Conservation (phyloP, 1,140 invertebrate species). For the Mactra quadrangularis region DNA sequence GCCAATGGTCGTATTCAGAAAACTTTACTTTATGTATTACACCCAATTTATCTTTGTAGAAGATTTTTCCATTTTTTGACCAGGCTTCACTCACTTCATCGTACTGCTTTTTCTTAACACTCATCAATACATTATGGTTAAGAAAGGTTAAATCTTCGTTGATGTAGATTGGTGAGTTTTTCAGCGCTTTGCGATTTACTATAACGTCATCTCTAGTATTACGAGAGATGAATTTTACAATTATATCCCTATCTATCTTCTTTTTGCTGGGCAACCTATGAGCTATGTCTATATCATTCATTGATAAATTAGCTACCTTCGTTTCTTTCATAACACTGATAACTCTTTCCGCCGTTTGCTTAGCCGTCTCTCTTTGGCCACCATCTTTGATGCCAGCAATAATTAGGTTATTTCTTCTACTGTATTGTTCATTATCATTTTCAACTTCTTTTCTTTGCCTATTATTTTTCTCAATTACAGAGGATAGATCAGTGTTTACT, state of each 20-base stretch:
- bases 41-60: not conserved
- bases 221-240: constrained; percentile 7
- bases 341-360: not conserved
- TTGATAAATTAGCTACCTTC: not conserved
- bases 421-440: constrained; percentile 25
- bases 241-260: not conserved
- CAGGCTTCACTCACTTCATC: not conserved
- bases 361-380: not conserved
- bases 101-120: not conserved
- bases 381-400: not conserved
- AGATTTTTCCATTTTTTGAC: constrained; percentile 5
- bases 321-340: not conserved
- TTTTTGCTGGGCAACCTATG: not conserved
- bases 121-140: not conserved
- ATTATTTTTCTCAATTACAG: not conserved
- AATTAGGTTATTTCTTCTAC: not conserved
- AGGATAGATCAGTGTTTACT: not conserved
- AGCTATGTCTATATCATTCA: constrained; percentile 11
- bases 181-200: not conserved
- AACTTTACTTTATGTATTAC: not conserved
- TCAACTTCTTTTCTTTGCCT: constrained; percentile 4
- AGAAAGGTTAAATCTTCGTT: not conserved
- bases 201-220: not conserved
- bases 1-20: not conserved
- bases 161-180: constrained; percentile 15